Conservation (phyloP, 2,113 vertebrate species). For the Hydrolagus affinis region DNA sequence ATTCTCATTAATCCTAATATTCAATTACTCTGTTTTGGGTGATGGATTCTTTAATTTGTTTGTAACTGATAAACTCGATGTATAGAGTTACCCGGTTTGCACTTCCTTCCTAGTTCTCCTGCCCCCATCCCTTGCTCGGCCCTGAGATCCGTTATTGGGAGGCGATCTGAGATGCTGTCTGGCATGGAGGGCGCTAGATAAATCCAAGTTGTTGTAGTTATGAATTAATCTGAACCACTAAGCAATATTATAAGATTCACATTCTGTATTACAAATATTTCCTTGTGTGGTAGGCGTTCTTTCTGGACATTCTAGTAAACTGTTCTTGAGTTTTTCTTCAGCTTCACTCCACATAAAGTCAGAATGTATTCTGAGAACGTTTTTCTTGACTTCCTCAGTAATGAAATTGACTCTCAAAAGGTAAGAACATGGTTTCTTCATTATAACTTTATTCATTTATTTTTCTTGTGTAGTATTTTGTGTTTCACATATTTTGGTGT, state of each 20-base stretch:
- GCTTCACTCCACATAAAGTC: not conserved
- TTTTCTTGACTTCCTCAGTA: not conserved
- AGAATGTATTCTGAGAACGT: not conserved
- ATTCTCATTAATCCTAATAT: too few relatives aligned
- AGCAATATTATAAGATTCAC: not conserved
- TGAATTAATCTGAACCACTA: not conserved
- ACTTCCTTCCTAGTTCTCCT: too few relatives aligned
- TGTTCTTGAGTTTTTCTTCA: not conserved
- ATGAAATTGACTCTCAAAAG: not conserved
- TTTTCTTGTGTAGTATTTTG: not conserved
- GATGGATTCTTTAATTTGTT: too few relatives aligned
- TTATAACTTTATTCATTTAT: not conserved
- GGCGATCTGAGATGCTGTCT: too few relatives aligned
- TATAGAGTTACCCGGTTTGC: too few relatives aligned
- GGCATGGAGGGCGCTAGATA: too few relatives aligned
- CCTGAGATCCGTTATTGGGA: too few relatives aligned
- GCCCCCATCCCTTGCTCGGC: too few relatives aligned
- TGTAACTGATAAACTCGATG: too few relatives aligned
- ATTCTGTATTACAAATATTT: not conserved
- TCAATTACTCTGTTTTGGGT: too few relatives aligned
- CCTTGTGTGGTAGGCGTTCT: not conserved
- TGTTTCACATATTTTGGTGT: not conserved
- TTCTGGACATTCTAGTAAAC: not conserved
- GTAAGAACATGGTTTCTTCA: not conserved
- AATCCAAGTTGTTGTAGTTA: too few relatives aligned